Percentiles rank a stretch among this genome's conserved stretches.
Conservation (phyloP, 2,888 invertebrate genomes). For the Graphium colonna region DNA sequence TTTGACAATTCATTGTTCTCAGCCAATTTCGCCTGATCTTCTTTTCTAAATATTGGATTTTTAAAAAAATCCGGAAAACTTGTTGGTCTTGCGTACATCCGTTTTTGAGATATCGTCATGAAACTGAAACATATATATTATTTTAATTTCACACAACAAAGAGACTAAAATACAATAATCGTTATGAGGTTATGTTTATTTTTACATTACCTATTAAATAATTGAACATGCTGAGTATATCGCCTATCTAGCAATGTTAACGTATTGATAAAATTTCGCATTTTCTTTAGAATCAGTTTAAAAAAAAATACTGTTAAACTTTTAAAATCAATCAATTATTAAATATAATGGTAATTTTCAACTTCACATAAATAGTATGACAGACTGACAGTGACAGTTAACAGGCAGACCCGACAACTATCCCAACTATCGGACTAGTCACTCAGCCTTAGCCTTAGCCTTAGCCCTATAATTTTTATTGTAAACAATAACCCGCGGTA, state of each 20-base stretch:
- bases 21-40: constrained; percentile 79
- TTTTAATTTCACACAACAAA: no score
- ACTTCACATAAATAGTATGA: no score
- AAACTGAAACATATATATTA: constrained; percentile 36
- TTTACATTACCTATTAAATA: constrained; percentile 11
- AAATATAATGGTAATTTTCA: no score
- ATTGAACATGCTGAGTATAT: constrained; percentile 1
- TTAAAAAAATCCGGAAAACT: constrained; percentile 64
- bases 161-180: no score
- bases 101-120: constrained; percentile 33
- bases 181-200: constrained; percentile 18
- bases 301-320: no score
- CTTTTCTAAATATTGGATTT: constrained; percentile 84
- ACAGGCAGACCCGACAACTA: no score
- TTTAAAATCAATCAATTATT: no score
- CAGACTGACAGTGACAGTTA: no score
- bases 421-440: no score
- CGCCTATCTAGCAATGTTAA: constrained; percentile 11
- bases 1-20: constrained; percentile 81
- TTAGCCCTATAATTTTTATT: no score
- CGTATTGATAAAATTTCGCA: constrained; percentile 10
- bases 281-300: not conserved
- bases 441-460: no score
- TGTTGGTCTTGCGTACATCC: constrained; percentile 52
- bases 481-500: no score